Base-by-base conservation (phyloP, 2,113 vertebrate species). In the Machaerirhynchus nigripectus region DNA sequence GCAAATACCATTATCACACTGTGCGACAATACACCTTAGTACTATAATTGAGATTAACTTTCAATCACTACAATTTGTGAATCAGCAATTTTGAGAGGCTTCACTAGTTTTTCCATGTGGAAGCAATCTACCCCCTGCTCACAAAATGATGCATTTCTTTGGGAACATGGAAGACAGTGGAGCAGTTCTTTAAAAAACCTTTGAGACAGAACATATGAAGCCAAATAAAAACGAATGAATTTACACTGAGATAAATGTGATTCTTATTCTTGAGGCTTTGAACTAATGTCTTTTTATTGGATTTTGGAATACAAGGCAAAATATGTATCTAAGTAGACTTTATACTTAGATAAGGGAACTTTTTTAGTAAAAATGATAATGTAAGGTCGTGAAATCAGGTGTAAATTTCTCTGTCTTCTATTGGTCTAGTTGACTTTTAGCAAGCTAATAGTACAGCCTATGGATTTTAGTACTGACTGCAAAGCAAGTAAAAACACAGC, bases 1-100 rank as follows among this genome's bases (percentile, higher is more conserved):
- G 92, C 90, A 98, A 97, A 97, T 94, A 76, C 39, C 50, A 90
- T 97, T 95, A 97, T 97, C 97, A 95, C 63, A 40, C 78, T 70
- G 65, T 89, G 35, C 56, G 57, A 84, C 81, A 95, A 81, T 95
- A 93, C 63, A 91, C 57, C 73, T 81, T 76, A 90, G 53, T 47
- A 81, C 84, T 94, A n/a, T 97, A 97, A 95, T 92, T 94, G 94
- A 97, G 88, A 96, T 84, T 96, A 97, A 50, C n/a, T 96, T 96
- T 95, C 93, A 97, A 97, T 96, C 73, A 93, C 89, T 96, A 61
- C 93, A 96, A 90, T 97, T 98, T 97, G 84, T 97, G 78, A 97
- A 95, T 97, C 92, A 95, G 92, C 90, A 92, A 80, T 97, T 97
- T 94, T 6, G 50, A 95, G 96, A 94, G 87, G 10, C 59, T 94